Conservation (phyloP, 2,888 invertebrate species). For the Gerris lacustris region DNA sequence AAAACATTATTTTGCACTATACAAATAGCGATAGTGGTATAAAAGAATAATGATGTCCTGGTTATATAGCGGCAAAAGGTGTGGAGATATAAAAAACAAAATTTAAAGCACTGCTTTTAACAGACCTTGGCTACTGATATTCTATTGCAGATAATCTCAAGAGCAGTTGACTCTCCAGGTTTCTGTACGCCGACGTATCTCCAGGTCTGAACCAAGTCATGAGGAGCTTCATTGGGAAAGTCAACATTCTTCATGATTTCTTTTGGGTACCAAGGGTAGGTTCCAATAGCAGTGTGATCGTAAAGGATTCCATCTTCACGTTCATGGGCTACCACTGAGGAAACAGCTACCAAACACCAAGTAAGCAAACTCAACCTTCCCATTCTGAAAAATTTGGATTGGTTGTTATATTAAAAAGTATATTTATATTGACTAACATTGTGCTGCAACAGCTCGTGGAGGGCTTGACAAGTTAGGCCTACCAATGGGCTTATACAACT, state of each 20-base stretch:
- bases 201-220: slow-evolving; percentile 4
- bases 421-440: no score
- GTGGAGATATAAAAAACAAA: no score
- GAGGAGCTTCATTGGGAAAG: slow-evolving; percentile 1
- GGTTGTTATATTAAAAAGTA: no score
- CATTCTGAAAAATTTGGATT: not conserved
- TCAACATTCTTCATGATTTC: not conserved
- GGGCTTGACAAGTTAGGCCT: no score
- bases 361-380: not conserved
- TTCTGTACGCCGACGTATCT: not conserved
- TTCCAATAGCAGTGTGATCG: not conserved
- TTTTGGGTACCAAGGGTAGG: not conserved
- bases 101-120: no score
- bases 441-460: no score
- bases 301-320: slow-evolving; percentile 1
- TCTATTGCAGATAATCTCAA: not conserved
- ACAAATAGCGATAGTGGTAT: no score
- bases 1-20: no score
- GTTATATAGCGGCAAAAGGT: no score
- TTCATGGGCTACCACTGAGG: not conserved
- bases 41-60: no score
- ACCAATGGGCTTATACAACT: no score
- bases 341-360: not conserved
- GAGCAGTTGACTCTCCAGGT: not conserved
- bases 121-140: not conserved